Conservation (phyloP, 1,140 invertebrate species). For the Eurytemora carolleeae region DNA sequence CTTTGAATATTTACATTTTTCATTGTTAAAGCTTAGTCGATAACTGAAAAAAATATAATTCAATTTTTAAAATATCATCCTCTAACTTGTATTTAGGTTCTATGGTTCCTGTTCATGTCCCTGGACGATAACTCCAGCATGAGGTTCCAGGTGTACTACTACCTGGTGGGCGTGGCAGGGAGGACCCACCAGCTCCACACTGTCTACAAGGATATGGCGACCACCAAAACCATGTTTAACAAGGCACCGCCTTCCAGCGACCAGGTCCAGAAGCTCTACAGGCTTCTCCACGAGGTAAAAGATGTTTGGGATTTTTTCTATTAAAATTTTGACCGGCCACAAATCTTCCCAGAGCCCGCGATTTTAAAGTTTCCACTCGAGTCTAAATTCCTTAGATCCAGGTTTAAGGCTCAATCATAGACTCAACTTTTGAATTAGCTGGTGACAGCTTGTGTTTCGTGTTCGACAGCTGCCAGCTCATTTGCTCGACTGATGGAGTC, state of each 20-base stretch:
- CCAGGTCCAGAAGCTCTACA: constrained; percentile 75
- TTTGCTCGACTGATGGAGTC: too few relatives aligned
- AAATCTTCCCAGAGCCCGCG: too few relatives aligned
- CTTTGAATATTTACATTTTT: background rate
- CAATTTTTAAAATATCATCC: too few relatives aligned
- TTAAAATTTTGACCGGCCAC: too few relatives aligned
- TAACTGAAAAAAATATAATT: background rate
- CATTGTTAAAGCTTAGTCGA: background rate
- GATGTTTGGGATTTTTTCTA: too few relatives aligned
- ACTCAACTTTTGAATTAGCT: too few relatives aligned
- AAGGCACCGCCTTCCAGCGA: constrained; percentile 61
- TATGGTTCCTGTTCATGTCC: constrained; percentile 61
- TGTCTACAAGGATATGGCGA: constrained; percentile 47
- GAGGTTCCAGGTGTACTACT: constrained; percentile 76
- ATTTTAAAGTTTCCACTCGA: too few relatives aligned
- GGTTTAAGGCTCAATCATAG: too few relatives aligned
- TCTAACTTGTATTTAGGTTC: constrained; percentile 19
- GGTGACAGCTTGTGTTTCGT: too few relatives aligned
- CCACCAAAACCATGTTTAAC: constrained; percentile 56
- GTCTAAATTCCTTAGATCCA: too few relatives aligned
- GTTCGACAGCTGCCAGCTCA: too few relatives aligned
- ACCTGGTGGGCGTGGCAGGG: constrained; percentile 65
- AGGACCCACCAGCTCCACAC: constrained; percentile 21
- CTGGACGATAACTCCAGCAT: constrained; percentile 58
- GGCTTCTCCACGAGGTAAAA: constrained; percentile 68